Evolutionary conservation across 2,113 vertebrate species (phyloP).

Genomic region (Vireo altiloquus): DNA sequence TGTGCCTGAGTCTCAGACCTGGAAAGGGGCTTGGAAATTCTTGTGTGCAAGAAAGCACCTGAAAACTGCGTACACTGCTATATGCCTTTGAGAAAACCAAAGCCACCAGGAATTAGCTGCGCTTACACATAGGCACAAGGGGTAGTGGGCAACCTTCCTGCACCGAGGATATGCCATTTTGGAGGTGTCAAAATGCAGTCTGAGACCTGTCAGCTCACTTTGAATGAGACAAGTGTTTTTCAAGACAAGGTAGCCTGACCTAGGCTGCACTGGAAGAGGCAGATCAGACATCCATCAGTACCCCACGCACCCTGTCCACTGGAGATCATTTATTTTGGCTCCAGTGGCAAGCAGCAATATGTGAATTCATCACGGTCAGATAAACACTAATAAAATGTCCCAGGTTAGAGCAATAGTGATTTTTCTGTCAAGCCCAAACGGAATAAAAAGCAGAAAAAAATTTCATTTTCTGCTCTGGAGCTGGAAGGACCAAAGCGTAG

Average conservation of each 20-base stretch:
- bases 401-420: neutral
- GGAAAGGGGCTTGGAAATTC: neutral
- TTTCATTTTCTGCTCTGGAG: slow-evolving; percentile 6
- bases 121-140: neutral
- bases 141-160: neutral
- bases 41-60: neutral
- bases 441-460: slow-evolving; percentile 16
- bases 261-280: neutral
- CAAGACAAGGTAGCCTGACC: neutral
- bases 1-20: neutral
- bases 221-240: neutral
- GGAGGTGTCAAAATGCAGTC: neutral
- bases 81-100: neutral
- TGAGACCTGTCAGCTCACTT: neutral
- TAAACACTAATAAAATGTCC: slow-evolving; percentile 28
- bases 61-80: too few species aligned
- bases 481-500: neutral
- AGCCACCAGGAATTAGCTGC: neutral
- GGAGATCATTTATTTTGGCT: slow-evolving; percentile 11
- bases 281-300: neutral
- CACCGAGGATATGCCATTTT: neutral
- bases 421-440: slow-evolving; percentile 5
- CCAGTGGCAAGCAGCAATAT: neutral
- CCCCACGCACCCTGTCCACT: neutral
- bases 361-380: slow-evolving; percentile 21